Percentiles rank a stretch among this genome's conserved stretches.
These are phyloP conservation scores for Cistogaster globosa DNA, from an alignment of 2,888 invertebrate species.

Conservation along the genomic window DNA sequence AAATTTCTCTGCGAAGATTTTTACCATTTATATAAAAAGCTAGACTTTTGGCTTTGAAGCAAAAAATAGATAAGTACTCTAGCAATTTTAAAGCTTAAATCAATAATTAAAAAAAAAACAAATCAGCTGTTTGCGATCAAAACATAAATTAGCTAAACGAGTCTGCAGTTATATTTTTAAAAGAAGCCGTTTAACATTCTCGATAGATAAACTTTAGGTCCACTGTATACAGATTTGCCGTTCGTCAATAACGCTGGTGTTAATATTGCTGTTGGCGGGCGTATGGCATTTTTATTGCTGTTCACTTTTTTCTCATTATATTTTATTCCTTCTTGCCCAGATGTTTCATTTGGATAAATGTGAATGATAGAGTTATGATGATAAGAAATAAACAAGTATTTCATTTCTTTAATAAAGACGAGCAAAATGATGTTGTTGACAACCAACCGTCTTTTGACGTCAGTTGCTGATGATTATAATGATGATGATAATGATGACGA, in stretches of 20 bases:
- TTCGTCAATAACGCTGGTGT: conserved; percentile 58
- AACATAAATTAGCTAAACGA: too few species aligned
- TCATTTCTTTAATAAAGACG: conserved; percentile 59
- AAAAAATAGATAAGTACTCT: too few species aligned
- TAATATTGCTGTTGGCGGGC: conserved; percentile 53
- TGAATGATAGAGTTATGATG: conserved; percentile 69
- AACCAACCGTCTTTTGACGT: conserved; percentile 36
- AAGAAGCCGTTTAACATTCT: too few species aligned
- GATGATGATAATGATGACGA: conserved; percentile 30
- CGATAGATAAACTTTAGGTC: background rate
- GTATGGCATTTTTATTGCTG: conserved; percentile 54
- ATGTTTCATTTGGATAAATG: conserved; percentile 66
- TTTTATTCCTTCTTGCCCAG: conserved; percentile 52
- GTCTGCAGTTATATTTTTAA: too few species aligned
- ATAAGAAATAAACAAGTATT: conserved; percentile 71
- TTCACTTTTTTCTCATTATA: conserved; percentile 52
- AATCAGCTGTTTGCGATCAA: too few species aligned
- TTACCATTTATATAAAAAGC: too few species aligned
- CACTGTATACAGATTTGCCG: conserved; percentile 29
- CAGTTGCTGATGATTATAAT: conserved; percentile 19
- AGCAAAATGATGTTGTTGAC: conserved; percentile 48
- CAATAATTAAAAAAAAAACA: too few species aligned
- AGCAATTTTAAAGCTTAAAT: too few species aligned
- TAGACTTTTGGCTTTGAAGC: too few species aligned
- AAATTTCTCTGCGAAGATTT: too few species aligned